phyloP scores from a whole-genome alignment of 2,797 vertebrate species.

The Neosalanx taihuensis region DNA sequence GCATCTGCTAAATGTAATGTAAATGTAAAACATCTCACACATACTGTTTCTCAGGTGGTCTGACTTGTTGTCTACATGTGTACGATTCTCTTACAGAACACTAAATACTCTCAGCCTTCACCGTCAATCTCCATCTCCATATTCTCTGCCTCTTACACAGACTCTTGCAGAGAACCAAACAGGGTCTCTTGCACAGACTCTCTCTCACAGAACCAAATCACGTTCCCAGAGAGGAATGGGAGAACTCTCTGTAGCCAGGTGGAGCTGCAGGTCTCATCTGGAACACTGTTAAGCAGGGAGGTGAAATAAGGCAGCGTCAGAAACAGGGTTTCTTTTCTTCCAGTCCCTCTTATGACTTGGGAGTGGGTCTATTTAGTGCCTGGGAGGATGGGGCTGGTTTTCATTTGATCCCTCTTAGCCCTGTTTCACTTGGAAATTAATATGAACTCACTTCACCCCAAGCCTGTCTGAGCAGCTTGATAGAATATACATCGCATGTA shows the following conservation, averaged over 20 bases:
- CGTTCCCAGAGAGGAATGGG: neutral
- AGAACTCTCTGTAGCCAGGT: neutral
- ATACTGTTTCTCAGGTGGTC: neutral
- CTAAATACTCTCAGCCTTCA: neutral
- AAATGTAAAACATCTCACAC: neutral
- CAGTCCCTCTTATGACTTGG: slow-evolving; percentile 29
- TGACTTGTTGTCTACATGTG: too few species aligned
- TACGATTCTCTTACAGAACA: too few species aligned
- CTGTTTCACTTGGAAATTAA: slow-evolving; percentile 49
- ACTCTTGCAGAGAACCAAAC: neutral
- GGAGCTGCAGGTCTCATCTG: slow-evolving; percentile 22
- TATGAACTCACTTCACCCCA: slow-evolving; percentile 54
- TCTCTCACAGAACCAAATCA: neutral
- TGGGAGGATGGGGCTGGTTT: slow-evolving; percentile 26
- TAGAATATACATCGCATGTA: too few species aligned
- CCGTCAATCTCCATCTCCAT: neutral
- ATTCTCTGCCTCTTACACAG: neutral
- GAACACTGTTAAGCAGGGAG: slow-evolving; percentile 27
- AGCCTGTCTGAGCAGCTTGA: neutral
- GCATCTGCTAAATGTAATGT: too few species aligned
- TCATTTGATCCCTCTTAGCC: slow-evolving; percentile 43
- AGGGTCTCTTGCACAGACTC: neutral
- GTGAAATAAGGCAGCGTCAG: neutral
- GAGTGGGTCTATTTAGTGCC: slow-evolving; percentile 52
- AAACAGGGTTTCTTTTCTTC: neutral